phyloP scores from a whole-genome alignment of 2,888 invertebrate species.

The Torymus texanus region DNA sequence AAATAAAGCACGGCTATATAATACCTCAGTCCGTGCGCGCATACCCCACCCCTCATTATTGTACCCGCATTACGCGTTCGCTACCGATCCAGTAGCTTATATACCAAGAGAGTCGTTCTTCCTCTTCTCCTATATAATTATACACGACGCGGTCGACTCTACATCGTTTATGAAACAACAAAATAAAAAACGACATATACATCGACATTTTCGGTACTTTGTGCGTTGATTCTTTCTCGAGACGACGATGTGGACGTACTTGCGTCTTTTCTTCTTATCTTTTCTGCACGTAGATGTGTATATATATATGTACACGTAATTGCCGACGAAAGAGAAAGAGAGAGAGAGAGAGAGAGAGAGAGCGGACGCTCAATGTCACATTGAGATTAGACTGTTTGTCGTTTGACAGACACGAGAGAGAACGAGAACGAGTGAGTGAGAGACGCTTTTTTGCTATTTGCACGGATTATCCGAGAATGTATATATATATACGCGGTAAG shows the following conservation, averaged over 20 bases:
- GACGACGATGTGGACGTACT: not conserved
- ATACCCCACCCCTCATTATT: no score
- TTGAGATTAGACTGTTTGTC: constrained; percentile 59
- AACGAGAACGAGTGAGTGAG: not conserved
- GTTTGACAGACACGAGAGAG: constrained; percentile 34
- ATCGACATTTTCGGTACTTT: no score
- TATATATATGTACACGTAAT: constrained; percentile 29
- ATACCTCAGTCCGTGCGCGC: no score
- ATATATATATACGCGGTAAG: not conserved
- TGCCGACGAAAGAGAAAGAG: not conserved
- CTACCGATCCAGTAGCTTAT: no score
- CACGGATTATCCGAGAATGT: constrained; percentile 46
- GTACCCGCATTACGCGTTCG: no score
- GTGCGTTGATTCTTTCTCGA: no score
- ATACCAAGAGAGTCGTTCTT: no score
- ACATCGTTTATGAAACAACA: no score
- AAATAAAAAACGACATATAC: no score
- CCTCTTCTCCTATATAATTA: no score
- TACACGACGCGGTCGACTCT: no score
- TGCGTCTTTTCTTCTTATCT: constrained; percentile 18
- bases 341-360: not conserved
- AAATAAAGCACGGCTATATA: no score
- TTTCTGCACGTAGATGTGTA: not conserved
- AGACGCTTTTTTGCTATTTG: constrained; percentile 45
- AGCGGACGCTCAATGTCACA: constrained; percentile 56